These are phyloP conservation scores for Sesia apiformis DNA, from an alignment of 2,888 invertebrate species.

Conservation along the genomic window DNA sequence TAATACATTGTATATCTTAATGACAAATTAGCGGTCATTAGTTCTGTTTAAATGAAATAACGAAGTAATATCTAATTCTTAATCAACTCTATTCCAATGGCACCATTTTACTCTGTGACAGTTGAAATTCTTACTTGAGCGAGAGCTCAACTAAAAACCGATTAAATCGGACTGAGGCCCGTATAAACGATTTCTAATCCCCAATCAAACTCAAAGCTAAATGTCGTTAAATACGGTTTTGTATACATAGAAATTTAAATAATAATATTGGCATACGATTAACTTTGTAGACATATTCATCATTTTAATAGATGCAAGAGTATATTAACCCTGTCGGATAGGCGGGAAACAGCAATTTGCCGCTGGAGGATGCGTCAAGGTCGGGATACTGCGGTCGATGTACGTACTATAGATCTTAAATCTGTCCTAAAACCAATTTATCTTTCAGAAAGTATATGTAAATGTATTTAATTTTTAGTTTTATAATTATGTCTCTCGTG, in stretches of 20 bases:
- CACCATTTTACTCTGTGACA: no score
- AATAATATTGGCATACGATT: neutral
- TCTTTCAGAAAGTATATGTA: neutral
- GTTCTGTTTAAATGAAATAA: no score
- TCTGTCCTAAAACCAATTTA: conserved; percentile 14
- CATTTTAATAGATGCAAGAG: conserved; percentile 21
- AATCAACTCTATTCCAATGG: no score
- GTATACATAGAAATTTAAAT: neutral
- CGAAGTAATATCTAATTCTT: no score
- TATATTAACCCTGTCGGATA: conserved; percentile 43
- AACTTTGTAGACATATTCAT: conserved; percentile 10
- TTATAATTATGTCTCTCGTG: conserved; percentile 36
- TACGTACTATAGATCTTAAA: conserved; percentile 37
- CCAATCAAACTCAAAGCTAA: no score
- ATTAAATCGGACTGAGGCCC: no score
- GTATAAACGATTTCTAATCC: no score
- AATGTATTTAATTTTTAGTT: conserved; percentile 3
- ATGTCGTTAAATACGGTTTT: no score
- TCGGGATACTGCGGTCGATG: conserved; percentile 55
- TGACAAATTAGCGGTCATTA: no score
- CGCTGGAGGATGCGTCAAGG: conserved; percentile 53
- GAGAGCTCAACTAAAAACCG: no score
- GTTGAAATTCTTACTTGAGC: no score
- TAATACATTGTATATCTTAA: neutral
- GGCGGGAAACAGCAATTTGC: conserved; percentile 40